Evolutionary conservation across 2,888 invertebrate genomes (phyloP).

Genomic region (Epicampocera succincta): DNA sequence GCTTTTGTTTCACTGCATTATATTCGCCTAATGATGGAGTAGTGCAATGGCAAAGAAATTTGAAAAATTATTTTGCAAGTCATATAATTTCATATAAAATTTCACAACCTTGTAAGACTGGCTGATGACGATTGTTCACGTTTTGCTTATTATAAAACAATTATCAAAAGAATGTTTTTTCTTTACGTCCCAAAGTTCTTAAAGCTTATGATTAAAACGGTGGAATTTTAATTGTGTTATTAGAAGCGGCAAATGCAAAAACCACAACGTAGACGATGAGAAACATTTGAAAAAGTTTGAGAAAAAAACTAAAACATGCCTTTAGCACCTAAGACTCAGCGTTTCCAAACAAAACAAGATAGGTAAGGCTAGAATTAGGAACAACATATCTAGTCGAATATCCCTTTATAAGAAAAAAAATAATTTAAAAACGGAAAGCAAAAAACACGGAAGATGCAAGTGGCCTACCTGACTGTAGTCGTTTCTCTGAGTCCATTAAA

Average conservation of each 20-base stretch:
- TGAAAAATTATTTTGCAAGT: slow-evolving; percentile 47
- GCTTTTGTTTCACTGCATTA: neutral
- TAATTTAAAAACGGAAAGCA: no score
- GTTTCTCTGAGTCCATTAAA: no score
- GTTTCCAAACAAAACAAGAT: no score
- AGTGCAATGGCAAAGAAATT: slow-evolving; percentile 10
- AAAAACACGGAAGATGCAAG: no score
- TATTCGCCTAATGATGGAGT: slow-evolving; percentile 14
- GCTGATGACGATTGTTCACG: slow-evolving; percentile 67
- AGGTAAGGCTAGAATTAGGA: no score
- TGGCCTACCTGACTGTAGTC: no score
- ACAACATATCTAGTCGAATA: no score
- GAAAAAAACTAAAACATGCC: no score
- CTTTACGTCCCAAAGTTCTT: neutral
- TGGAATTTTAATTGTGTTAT: slow-evolving; percentile 12
- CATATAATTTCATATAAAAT: slow-evolving; percentile 63
- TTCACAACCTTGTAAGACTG: slow-evolving; percentile 52
- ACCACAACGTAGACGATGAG: no score
- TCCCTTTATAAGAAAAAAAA: no score
- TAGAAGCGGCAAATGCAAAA: neutral
- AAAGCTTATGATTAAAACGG: neutral
- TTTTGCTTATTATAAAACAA: slow-evolving; percentile 77
- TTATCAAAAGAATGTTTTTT: slow-evolving; percentile 72
- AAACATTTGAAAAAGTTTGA: no score
- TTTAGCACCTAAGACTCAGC: no score